A percentile compares a stretch with the other conserved stretches of the same genome.
Evolutionary conservation across 1,140 invertebrate genomes (phyloP).

Genomic region (Andrena cerasifolii): DNA sequence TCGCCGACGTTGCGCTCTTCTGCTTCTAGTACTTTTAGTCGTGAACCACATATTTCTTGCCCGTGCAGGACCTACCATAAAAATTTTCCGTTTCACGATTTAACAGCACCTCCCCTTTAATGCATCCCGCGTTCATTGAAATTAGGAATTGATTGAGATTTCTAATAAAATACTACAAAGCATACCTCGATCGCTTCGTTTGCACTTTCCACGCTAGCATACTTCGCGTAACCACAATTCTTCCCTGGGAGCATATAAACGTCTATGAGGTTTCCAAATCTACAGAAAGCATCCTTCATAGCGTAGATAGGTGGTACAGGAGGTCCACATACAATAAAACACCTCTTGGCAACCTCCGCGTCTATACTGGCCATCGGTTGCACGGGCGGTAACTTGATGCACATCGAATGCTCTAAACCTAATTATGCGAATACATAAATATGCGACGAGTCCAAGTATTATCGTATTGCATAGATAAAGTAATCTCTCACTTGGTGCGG

Average conservation of each 20-base stretch:
- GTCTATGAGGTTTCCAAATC: constrained; percentile 96
- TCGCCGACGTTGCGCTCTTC: constrained; percentile 87
- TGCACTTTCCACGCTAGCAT: constrained; percentile 90
- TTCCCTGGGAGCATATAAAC: constrained; percentile 94
- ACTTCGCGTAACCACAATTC: constrained; percentile 96
- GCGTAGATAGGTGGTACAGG: constrained; percentile 89
- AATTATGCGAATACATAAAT: constrained; percentile 24
- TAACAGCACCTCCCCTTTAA: neutral
- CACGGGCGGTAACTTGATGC: constrained; percentile 87
- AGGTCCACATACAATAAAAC: constrained; percentile 91
- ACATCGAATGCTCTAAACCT: constrained; percentile 80
- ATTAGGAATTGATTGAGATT: neutral
- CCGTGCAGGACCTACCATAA: constrained; percentile 87
- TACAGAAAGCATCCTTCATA: constrained; percentile 94
- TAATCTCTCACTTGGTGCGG: constrained; percentile 80
- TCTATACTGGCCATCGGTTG: constrained; percentile 90
- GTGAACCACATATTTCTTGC: constrained; percentile 90
- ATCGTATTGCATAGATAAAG: neutral
- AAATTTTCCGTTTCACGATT: neutral
- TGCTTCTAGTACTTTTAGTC: constrained; percentile 94
- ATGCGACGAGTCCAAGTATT: constrained; percentile 5
- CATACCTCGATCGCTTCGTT: constrained; percentile 89
- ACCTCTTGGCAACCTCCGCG: constrained; percentile 86
- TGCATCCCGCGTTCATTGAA: neutral
- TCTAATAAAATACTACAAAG: constrained; percentile 17